Evolutionary conservation across 2,888 invertebrate species (phyloP), one percentile per base, ranked within the genome.

Genomic region (Chromoteleia sp.): DNA sequence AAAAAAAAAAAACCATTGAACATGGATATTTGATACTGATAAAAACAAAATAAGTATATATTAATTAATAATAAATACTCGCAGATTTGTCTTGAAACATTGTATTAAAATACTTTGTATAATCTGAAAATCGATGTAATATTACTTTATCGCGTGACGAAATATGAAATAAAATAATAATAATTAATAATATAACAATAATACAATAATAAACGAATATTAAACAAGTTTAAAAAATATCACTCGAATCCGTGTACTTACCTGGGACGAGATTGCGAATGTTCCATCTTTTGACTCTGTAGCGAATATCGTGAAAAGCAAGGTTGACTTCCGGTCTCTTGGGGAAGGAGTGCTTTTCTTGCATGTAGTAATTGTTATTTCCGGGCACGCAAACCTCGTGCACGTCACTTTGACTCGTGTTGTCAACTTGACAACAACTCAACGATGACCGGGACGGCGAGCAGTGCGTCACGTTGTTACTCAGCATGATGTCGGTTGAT

Each of bases 251-350:
- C 6, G 3, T 12, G 1, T 56, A 21, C 48, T 67, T 74, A 95
- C 95, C 94, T 84, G 94, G 92, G 82, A 92, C 92, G n/a, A 94
- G 89, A 84, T 93, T 94, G 39, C 92, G 92, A 45, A 94, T 85
- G 25, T 92, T 93, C 91, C 95, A 94, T 50, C 93, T 92, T 82
- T 93, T 93, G 30, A 96, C 93, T 3, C 93, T 91, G 87, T 95
- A 96, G 0, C 93, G 93, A 30, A 97, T 93, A 86, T 96, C 93
- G 71, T 93, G 93, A 88, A 96, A 97, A 82, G 94, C 93, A 68
- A 97, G 91, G 84, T 95, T 93, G 71, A 96, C 93, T 8, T 94
- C 94, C 45, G 94, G 93, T 83, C 95, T 93, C 76, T 91, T 92
- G 1, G 93, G 93, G 71, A 94, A 94, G 19, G 90, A 89, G 65